Evolutionary conservation across 2,797 vertebrate genomes (phyloP), one percentile per base, ranked within the genome.

Genomic region (Avahi laniger): DNA sequence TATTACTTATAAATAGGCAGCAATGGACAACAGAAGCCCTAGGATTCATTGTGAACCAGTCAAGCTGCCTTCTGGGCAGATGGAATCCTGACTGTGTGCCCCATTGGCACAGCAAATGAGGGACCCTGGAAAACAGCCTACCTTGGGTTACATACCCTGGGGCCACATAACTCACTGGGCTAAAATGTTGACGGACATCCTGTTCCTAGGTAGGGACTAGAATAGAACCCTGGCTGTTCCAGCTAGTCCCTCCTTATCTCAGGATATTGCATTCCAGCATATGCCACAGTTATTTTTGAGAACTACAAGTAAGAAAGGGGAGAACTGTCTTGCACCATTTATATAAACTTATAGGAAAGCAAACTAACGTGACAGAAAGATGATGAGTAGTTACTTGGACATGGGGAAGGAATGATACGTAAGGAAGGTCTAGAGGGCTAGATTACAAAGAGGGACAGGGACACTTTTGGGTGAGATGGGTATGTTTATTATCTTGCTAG

Each of bases 401-500:
- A 57, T 17, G 35, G 38, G 70, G 59, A 38, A 87, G 52, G 48
- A 67, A 52, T 38, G 61, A 70, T 48, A 26, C 18, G 10, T 28
- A 78, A 52, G 61, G 26, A 70, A 41, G 73, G 38, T 81, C 26
- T 63, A 7, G 22, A 87, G 43, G 20, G 18, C 7, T 50, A 5
- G 52, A 72, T 79, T 78, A 41, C 30, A 43, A 67, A 78, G 26
- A 83, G 46, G 38, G 48, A 59, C 2, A 28, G 24, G 24, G 70
- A 65, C 54, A 61, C 59, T 87, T 94, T 70, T 35, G 20, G 52
- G 67, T 28, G 52, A 93, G 69, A 72, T 50, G 30, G 57, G 75
- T 69, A 18, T 75, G 46, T 96, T 91, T 80, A 41, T 91, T 94
- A 41, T 84, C 22, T 65, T 94, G 67, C 82, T 84, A n/a, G 2